Base-by-base conservation (phyloP, 2,797 vertebrate species). In the Rhinoraja longicauda region DNA sequence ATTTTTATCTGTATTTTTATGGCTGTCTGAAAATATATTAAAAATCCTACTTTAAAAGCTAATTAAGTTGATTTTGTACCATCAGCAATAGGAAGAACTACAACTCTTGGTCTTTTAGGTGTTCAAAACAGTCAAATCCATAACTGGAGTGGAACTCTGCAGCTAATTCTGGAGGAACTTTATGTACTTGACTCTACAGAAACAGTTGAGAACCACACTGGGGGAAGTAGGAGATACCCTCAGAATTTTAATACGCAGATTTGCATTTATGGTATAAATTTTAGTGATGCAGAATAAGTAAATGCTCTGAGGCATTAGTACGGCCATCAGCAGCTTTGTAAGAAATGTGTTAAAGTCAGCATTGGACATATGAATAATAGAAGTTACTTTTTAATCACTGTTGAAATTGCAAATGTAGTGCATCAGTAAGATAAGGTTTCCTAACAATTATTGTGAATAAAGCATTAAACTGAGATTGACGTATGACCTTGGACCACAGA, bases 271-370 rank as follows among this genome's bases (percentile, higher is more conserved):
- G 73, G 21, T 75, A 53, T 92, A 72, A 53, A 39, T 92, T 73
- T 73, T 53, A 6, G 39, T 72, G 90, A 72, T 92, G 90, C 70
- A 75, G 53, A 92, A 75, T 92, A 57, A 75, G 26, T 92, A 39
- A 75, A 72, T 19, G 39, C 90, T 92, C 53, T 19, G 36, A 75
- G 39, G 64, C 90, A 53, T 17, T 29, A 57, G 26, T 57, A 73
- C 88, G 91, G 45, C 21, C 88, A 88, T 91, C 67, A 91, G 88
- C 67, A 91, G 3, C 90, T 92, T 92, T 72, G 70, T 72, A 73
- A 70, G 75, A 92, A 92, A 92, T 75, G 70, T 53, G 70, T 92
- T 92, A n/a, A 92, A 73, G 90, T 92, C 90, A 92, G 90, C 90
- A 45, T 53, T 92, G 45, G 67, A 45, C 70, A 92, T 75, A 73